Conservation (phyloP, 2,797 vertebrate genomes). For the Pitangus sulphuratus region DNA sequence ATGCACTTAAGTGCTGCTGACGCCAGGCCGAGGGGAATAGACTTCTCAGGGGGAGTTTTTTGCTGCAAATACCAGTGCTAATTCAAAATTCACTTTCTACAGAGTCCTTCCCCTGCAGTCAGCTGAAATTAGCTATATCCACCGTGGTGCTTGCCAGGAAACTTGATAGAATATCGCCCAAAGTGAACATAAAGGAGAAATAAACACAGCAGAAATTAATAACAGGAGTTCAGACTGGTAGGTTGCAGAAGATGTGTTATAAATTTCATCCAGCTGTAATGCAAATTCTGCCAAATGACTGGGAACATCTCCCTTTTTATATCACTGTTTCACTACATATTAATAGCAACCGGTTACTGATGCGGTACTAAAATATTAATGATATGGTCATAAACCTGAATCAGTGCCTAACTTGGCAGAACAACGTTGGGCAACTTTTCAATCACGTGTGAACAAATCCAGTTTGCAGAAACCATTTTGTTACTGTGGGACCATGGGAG, state of each 20-base stretch:
- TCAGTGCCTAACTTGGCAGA: slow-evolving; percentile 61
- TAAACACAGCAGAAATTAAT: slow-evolving; percentile 70
- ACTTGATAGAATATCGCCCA: slow-evolving; percentile 61
- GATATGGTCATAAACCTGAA: slow-evolving; percentile 61
- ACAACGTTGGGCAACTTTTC: slow-evolving; percentile 37
- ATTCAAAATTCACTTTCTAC: slow-evolving; percentile 64
- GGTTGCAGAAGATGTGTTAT: slow-evolving; percentile 56
- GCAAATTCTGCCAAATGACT: slow-evolving; percentile 63
- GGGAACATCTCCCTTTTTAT: slow-evolving; percentile 65
- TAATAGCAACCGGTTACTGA: slow-evolving; percentile 68
- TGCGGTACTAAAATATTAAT: slow-evolving; percentile 67
- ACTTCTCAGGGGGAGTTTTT: slow-evolving; percentile 50
- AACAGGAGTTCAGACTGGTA: slow-evolving; percentile 56
- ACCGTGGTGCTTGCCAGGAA: slow-evolving; percentile 59
- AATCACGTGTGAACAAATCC: slow-evolving; percentile 37
- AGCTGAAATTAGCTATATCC: slow-evolving; percentile 65
- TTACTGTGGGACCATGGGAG: neutral
- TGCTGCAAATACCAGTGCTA: slow-evolving; percentile 34
- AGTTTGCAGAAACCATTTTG: slow-evolving; percentile 45
- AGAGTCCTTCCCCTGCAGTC: slow-evolving; percentile 55
- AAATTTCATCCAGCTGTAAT: slow-evolving; percentile 68
- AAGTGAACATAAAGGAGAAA: slow-evolving; percentile 68
- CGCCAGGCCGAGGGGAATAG: slow-evolving; percentile 42
- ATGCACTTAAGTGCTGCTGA: slow-evolving; percentile 55
- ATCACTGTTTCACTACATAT: slow-evolving; percentile 52